A percentile compares a stretch with the other conserved stretches of the same genome.
phyloP scores from a whole-genome alignment of 2,797 vertebrate genomes.

The Ficedula albicollis region DNA sequence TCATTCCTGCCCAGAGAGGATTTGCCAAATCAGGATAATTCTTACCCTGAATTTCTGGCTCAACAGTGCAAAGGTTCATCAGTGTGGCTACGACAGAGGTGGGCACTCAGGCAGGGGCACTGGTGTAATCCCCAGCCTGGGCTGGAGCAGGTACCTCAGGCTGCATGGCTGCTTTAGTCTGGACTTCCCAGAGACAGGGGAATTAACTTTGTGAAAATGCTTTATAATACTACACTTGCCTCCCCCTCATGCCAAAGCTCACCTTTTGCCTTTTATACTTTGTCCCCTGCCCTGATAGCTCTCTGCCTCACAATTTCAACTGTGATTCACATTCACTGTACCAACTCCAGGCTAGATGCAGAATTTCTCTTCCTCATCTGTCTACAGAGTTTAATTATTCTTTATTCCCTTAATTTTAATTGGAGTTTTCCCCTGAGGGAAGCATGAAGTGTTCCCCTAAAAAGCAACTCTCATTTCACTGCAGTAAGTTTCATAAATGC shows the following conservation, averaged over 20 bases:
- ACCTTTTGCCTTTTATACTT: rapidly evolving
- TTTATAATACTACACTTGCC: background rate
- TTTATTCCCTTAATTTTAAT: background rate
- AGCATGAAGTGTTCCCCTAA: background rate
- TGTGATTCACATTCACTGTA: no score
- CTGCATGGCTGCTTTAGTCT: background rate
- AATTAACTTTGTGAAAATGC: background rate
- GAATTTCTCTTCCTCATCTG: background rate
- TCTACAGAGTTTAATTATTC: background rate
- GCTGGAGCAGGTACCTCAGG: rapidly evolving
- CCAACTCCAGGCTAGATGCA: background rate
- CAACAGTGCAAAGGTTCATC: background rate
- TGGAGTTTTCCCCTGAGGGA: rapidly evolving
- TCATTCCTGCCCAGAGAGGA: background rate
- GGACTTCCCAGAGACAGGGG: background rate
- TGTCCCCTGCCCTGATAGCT: background rate
- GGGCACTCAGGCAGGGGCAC: rapidly evolving
- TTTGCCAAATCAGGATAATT: rapidly evolving
- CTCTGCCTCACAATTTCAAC: background rate
- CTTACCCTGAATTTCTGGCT: background rate
- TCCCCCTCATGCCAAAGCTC: no score
- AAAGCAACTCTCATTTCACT: background rate
- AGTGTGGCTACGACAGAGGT: rapidly evolving
- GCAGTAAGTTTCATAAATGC: background rate
- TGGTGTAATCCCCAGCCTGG: rapidly evolving